A percentile compares a stretch with the other conserved stretches of the same genome.
These are phyloP conservation scores for Saccopteryx bilineata DNA, from an alignment of 2,113 vertebrate genomes.

Conservation along the genomic window DNA sequence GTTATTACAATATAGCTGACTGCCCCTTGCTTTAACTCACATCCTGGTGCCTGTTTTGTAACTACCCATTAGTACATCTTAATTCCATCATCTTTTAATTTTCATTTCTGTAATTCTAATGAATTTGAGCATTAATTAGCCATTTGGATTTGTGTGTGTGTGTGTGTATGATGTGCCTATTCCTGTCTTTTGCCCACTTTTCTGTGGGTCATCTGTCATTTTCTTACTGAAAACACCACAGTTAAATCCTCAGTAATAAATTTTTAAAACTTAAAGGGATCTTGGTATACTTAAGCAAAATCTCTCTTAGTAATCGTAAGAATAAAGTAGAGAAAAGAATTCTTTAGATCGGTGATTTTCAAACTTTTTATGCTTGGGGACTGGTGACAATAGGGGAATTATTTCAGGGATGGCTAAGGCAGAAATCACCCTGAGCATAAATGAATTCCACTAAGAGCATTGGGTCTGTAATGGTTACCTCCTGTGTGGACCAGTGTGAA, in stretches of 20 bases:
- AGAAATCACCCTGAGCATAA: too few species aligned
- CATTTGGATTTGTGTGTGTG: not conserved
- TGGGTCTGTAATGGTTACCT: too few species aligned
- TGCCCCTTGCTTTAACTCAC: not conserved
- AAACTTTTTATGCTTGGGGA: too few species aligned
- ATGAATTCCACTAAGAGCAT: too few species aligned
- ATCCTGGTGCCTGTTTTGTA: not conserved
- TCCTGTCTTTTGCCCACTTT: constrained; percentile 43
- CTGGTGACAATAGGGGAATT: too few species aligned
- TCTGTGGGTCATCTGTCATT: not conserved
- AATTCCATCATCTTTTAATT: not conserved
- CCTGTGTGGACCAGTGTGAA: too few species aligned
- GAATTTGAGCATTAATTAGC: not conserved
- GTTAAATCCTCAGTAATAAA: not conserved
- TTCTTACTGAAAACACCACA: constrained; percentile 36
- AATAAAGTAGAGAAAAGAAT: not conserved
- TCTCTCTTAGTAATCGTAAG: not conserved
- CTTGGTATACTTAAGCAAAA: not conserved
- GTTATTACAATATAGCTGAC: not conserved
- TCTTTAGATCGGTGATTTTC: not conserved
- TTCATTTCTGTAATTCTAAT: constrained; percentile 1
- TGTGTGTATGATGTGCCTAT: not conserved
- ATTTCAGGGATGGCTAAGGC: too few species aligned
- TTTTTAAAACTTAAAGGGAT: constrained; percentile 50
- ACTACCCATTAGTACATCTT: not conserved